Conservation (phyloP, 2,888 invertebrate genomes). For the Sipunculus nudus region DNA sequence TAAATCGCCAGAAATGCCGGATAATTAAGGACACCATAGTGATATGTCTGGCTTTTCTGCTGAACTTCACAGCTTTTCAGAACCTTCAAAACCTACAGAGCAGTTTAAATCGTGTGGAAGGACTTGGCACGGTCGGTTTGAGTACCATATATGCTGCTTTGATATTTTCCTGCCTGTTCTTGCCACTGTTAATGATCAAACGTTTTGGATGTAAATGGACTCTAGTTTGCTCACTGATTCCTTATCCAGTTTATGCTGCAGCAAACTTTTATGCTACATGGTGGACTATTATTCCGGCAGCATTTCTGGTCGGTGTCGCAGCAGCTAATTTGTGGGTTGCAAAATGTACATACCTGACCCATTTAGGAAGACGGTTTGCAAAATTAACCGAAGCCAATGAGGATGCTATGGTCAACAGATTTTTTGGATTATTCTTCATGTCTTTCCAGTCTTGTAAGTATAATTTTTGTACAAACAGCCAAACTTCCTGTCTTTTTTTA, state of each 20-base stretch:
- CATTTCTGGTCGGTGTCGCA: constrained; percentile 90
- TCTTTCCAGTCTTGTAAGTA: no score
- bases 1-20: no score
- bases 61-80: constrained; percentile 93
- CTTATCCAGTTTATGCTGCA: constrained; percentile 92
- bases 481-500: no score
- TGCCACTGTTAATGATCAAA: constrained; percentile 65
- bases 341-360: constrained; percentile 94
- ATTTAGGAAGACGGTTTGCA: no score
- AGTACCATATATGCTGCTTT: constrained; percentile 91
- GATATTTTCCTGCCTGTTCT: constrained; percentile 93
- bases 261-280: constrained; percentile 89
- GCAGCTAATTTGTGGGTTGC: constrained; percentile 98
- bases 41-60: constrained; percentile 91
- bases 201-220: constrained; percentile 94
- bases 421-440: no score
- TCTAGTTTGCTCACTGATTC: constrained; percentile 87
- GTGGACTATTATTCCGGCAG: constrained; percentile 78
- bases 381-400: no score
- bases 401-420: no score
- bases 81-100: constrained; percentile 92
- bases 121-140: constrained; percentile 87
- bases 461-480: no score
- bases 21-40: constrained; percentile 90
- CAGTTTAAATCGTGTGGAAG: constrained; percentile 87